phyloP scores from a whole-genome alignment of 2,113 vertebrate genomes.

The Rhadina sibilatrix region DNA sequence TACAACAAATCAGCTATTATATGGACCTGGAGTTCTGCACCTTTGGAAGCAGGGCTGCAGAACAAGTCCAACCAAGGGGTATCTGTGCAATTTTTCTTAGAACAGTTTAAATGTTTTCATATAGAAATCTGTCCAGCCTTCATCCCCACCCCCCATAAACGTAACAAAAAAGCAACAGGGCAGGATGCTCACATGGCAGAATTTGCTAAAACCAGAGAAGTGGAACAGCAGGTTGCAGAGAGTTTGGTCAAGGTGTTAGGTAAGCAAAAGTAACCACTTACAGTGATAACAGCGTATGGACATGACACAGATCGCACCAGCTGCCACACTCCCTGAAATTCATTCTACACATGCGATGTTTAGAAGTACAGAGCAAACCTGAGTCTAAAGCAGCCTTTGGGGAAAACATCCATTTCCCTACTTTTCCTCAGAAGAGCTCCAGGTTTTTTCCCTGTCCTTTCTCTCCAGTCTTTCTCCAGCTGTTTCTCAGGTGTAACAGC shows the following conservation, averaged over 20 bases:
- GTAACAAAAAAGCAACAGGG: background rate
- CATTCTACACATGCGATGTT: rapidly evolving
- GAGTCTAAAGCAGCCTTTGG: background rate
- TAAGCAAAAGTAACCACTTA: background rate
- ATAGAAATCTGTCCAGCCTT: background rate
- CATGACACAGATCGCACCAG: background rate
- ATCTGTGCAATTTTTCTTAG: background rate
- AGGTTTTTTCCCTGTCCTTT: background rate
- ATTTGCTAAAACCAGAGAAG: background rate
- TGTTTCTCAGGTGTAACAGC: background rate
- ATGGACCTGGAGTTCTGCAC: background rate
- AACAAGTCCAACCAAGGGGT: background rate
- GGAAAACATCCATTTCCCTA: background rate
- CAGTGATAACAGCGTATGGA: background rate
- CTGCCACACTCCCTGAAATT: background rate
- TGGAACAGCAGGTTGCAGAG: background rate
- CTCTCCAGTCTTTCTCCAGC: background rate
- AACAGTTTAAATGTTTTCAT: background rate
- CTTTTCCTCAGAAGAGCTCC: background rate
- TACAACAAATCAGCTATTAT: background rate
- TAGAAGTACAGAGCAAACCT: background rate
- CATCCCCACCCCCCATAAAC: background rate
- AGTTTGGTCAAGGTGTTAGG: background rate
- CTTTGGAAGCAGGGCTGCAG: background rate
- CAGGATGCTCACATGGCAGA: background rate